These are phyloP conservation scores for Helicolenus hilgendorfi DNA, from an alignment of 2,797 vertebrate species.

Conservation along the genomic window DNA sequence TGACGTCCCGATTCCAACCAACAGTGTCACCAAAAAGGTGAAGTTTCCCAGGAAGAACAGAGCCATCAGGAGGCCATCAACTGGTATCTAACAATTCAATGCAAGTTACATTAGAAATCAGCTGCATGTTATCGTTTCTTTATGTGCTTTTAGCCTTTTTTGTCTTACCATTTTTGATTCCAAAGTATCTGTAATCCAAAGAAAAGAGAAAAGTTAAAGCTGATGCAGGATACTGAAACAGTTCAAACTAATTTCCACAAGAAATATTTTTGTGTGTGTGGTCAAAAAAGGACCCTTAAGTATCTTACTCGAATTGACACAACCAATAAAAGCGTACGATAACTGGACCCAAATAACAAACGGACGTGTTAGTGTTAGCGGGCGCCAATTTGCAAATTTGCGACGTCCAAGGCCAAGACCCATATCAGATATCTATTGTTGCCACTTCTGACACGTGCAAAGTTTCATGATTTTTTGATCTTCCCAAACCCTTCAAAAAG, in stretches of 20 bases:
- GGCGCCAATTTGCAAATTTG: fast-evolving
- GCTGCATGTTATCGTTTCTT: background rate
- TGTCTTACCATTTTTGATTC: constrained; percentile 51
- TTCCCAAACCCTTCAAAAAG: too few relatives aligned
- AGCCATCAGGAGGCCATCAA: constrained; percentile 54
- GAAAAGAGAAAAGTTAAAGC: background rate
- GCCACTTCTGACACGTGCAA: too few relatives aligned
- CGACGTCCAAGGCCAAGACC: too few relatives aligned
- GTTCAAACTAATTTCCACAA: fast-evolving
- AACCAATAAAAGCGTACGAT: fast-evolving
- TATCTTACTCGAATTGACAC: background rate
- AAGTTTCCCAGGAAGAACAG: constrained; percentile 87
- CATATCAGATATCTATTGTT: too few relatives aligned
- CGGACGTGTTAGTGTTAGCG: background rate
- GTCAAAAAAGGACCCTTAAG: background rate
- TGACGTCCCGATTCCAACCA: constrained; percentile 86
- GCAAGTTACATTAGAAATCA: background rate
- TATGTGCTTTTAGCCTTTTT: background rate
- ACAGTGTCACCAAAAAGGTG: constrained; percentile 84
- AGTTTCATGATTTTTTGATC: too few relatives aligned
- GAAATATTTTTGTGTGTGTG: too few relatives aligned
- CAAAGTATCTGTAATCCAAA: constrained; percentile 28
- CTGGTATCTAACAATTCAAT: constrained; percentile 57
- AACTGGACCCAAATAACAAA: too few relatives aligned
- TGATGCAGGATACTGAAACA: too few relatives aligned